Base-by-base conservation (phyloP, 2,797 vertebrate genomes). In the Chaetodon trifasciatus region DNA sequence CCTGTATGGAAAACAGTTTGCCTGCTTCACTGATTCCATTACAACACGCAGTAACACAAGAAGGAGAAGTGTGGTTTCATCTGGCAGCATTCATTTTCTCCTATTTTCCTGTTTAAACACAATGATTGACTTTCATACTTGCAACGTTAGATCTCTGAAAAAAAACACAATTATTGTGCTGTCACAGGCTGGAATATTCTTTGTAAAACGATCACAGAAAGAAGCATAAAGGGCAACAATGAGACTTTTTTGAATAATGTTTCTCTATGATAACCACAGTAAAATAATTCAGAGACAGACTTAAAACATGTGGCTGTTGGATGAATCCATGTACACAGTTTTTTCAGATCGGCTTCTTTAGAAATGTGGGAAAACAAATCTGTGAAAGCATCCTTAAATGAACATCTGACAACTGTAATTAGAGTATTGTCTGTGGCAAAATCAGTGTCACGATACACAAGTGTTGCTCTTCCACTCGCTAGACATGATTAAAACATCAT, bases 391-490 rank as follows among this genome's bases (percentile, higher is more conserved):
- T 61, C 39, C 55, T 75, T 73, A 65, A 84, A 87, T 79, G 44
- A 85, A 68, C 52, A 52, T 80, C 50, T 76, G 75, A 81, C 87
- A 89, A 82, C 84, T 83, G 78, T 68, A 70, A 85, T 88, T 83
- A 85, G 32, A 70, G 28, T 61, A 55, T 73, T 37, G 77, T 85
- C 74, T 85, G 87, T 61, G 75, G 81, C 56, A 77, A 76, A 24
- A 44, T 46, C 8, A 72, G n/a, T 71, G 68, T 74, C 84, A 71
- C 50, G 8, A 72, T 32, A 63, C 44, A 19, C 68, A 81, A 74
- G 55, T 44, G 68, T 35, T 60, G 19, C 44, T 65, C 21, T 50
- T 79, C 21, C 47, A 3, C 8, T 56, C 2, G 1, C 39, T 37
- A 74, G 32, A 60, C 7, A 32, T 57, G 28, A 57, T 28, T 57